Conservation (phyloP, 1,140 invertebrate genomes). For the Popillia japonica region DNA sequence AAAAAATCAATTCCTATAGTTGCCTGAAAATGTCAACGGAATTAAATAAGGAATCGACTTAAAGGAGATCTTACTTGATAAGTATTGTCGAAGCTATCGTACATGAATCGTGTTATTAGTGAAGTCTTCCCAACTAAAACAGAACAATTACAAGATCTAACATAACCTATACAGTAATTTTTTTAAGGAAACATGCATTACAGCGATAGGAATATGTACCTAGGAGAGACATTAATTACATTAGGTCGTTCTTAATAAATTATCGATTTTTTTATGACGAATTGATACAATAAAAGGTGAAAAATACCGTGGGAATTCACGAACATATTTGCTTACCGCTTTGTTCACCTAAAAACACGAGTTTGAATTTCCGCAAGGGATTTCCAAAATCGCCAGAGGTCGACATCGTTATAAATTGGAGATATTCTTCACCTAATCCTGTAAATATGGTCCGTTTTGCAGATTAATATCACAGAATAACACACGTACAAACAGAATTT, state of each 20-base stretch:
- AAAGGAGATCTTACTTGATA: slow-evolving; percentile 75
- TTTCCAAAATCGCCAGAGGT: slow-evolving; percentile 98
- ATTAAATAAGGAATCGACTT: background rate
- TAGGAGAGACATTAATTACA: background rate
- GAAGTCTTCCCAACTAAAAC: slow-evolving; percentile 95
- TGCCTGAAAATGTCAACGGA: background rate
- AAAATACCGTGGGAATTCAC: background rate
- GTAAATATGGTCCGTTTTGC: slow-evolving; percentile 21
- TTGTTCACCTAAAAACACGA: slow-evolving; percentile 99
- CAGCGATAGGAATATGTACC: too few relatives aligned
- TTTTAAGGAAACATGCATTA: too few relatives aligned
- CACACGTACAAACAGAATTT: slow-evolving; percentile 19
- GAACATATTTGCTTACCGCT: slow-evolving; percentile 63
- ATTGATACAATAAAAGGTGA: background rate
- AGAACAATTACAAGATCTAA: background rate
- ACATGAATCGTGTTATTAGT: slow-evolving; percentile 99
- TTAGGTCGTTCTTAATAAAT: background rate
- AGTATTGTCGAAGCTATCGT: slow-evolving; percentile 99
- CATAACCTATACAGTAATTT: slow-evolving; percentile 29
- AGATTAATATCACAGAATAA: slow-evolving; percentile 22
- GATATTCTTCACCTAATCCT: background rate
- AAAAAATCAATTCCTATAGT: slow-evolving; percentile 22
- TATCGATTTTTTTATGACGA: slow-evolving; percentile 12
- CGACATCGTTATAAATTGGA: slow-evolving; percentile 69
- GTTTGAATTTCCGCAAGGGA: slow-evolving; percentile 98